Evolutionary conservation across 64 coral and sea anemone genomes (phyloP).

Genomic region (Catalaphyllia jardinei): DNA sequence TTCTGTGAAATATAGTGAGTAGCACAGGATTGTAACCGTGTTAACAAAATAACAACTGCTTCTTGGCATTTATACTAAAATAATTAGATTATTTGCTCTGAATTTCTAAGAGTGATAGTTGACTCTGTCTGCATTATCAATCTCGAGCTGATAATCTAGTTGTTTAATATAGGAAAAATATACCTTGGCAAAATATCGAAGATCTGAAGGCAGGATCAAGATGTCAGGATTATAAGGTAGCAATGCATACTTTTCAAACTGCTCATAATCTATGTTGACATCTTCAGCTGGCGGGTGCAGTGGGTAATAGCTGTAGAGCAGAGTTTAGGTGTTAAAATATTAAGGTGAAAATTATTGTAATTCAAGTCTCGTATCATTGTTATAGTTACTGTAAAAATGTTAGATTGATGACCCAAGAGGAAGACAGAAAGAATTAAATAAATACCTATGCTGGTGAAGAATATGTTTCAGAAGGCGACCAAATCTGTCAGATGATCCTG

Average conservation of each 20-base stretch:
- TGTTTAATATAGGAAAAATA: background rate
- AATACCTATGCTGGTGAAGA: conserved; percentile 87
- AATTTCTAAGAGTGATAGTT: too few relatives aligned
- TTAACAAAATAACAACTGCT: too few relatives aligned
- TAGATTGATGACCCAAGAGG: too few relatives aligned
- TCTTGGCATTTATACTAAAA: too few relatives aligned
- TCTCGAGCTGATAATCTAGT: background rate
- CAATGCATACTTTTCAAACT: conserved; percentile 64
- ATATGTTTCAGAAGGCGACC: conserved; percentile 92
- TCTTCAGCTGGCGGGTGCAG: conserved; percentile 91
- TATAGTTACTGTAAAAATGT: too few relatives aligned
- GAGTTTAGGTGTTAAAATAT: background rate
- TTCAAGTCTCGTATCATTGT: too few relatives aligned
- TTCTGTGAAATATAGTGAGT: too few relatives aligned
- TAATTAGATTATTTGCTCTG: too few relatives aligned
- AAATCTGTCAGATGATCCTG: conserved; percentile 90
- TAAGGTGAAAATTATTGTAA: too few relatives aligned
- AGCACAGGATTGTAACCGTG: too few relatives aligned
- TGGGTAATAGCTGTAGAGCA: conserved; percentile 78
- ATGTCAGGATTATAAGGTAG: conserved; percentile 85
- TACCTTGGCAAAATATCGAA: conserved; percentile 97
- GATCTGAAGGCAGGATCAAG: conserved; percentile 88
- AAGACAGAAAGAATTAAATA: background rate
- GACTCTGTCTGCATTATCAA: background rate
- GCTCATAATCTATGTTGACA: conserved; percentile 88